phyloP scores from a whole-genome alignment of 2,888 invertebrate species.

The Aromia moschata region DNA sequence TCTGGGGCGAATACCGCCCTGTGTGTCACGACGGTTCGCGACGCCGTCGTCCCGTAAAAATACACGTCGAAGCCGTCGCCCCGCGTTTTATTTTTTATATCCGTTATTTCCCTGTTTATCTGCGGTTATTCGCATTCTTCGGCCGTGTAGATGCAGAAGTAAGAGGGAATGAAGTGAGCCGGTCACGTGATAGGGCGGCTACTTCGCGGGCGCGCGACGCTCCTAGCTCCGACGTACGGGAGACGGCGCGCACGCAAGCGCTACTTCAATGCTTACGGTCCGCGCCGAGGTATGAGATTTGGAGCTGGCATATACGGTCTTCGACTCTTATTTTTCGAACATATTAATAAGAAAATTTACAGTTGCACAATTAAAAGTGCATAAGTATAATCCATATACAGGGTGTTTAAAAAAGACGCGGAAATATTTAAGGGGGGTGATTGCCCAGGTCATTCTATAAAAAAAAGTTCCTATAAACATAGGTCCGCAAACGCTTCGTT shows the following conservation, averaged over 20 bases:
- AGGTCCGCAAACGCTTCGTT: no score
- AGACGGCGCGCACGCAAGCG: slow-evolving; percentile 41
- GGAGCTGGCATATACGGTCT: no score
- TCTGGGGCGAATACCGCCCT: no score
- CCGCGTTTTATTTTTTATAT: slow-evolving; percentile 29
- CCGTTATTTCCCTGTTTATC: slow-evolving; percentile 44
- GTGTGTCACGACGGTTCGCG: no score
- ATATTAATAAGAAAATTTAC: no score
- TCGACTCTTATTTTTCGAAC: no score
- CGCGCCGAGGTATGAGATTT: slow-evolving; percentile 5
- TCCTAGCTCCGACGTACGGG: slow-evolving; percentile 43
- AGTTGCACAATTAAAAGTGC: no score
- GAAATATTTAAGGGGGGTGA: no score
- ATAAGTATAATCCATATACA: no score
- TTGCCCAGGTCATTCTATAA: no score
- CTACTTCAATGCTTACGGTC: slow-evolving; percentile 16
- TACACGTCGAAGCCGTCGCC: slow-evolving; percentile 5
- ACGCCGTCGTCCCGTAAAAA: not conserved
- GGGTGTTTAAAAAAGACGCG: no score
- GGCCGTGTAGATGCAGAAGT: slow-evolving; percentile 41
- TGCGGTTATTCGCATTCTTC: slow-evolving; percentile 49
- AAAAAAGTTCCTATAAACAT: no score
- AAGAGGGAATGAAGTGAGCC: slow-evolving; percentile 48
- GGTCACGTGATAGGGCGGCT: slow-evolving; percentile 55
- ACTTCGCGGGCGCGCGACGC: slow-evolving; percentile 45